Evolutionary conservation across 2,888 invertebrate species (phyloP).

Genomic region (Platerodrilus igneus): DNA sequence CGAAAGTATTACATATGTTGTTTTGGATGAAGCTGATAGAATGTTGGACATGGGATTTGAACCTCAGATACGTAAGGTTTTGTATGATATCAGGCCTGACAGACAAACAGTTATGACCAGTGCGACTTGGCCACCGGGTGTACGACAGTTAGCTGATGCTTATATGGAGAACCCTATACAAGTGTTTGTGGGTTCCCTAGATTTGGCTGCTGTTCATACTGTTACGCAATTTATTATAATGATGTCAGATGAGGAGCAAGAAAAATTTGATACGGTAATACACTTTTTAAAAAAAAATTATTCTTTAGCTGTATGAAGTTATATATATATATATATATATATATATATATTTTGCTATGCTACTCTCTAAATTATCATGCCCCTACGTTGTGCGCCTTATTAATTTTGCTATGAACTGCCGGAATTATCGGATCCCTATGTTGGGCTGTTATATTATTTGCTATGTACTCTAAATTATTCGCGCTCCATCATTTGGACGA

Average conservation of each 20-base stretch:
- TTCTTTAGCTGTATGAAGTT: too few relatives aligned
- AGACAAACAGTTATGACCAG: constrained; percentile 95
- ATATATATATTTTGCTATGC: too few relatives aligned
- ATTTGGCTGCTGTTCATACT: constrained; percentile 84
- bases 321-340: too few relatives aligned
- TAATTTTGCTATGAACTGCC: too few relatives aligned
- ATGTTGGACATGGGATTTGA: constrained; percentile 88
- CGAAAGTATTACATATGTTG: constrained; percentile 77
- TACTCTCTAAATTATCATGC: too few relatives aligned
- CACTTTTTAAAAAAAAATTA: too few relatives aligned
- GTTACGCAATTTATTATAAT: constrained; percentile 78
- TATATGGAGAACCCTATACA: constrained; percentile 90
- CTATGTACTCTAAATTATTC: too few relatives aligned
- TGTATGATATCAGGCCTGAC: constrained; percentile 78
- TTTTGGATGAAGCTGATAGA: constrained; percentile 88
- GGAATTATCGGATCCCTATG: too few relatives aligned
- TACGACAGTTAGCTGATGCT: constrained; percentile 75
- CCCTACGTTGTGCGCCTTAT: too few relatives aligned
- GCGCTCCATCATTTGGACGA: too few relatives aligned
- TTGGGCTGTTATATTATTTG: too few relatives aligned
- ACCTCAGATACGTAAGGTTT: constrained; percentile 78
- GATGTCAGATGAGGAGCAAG: constrained; percentile 61
- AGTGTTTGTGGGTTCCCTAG: constrained; percentile 82
- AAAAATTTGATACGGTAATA: constrained; percentile 63
- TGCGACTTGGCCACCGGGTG: constrained; percentile 92